Percentiles rank a stretch among this genome's conserved stretches.
These are phyloP conservation scores for Lithophane semibrunnea DNA, from an alignment of 2,888 invertebrate species.

Conservation along the genomic window DNA sequence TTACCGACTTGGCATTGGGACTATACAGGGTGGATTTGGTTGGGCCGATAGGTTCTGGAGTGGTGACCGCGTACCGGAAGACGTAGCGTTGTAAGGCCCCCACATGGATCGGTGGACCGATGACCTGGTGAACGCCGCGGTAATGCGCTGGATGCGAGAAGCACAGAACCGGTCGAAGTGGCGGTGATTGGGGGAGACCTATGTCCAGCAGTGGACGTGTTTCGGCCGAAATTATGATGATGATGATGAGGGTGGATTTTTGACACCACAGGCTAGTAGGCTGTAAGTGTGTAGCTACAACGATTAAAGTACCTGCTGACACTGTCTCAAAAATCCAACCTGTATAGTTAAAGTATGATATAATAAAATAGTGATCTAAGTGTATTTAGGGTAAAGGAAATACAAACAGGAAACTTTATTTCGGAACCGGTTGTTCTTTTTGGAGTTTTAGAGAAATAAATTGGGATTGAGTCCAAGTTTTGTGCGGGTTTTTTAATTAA, in stretches of 20 bases:
- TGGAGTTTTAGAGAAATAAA: slow-evolving; percentile 4
- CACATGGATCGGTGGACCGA: too few relatives aligned
- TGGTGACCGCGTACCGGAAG: too few relatives aligned
- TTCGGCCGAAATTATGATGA: too few relatives aligned
- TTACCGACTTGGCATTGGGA: slow-evolving; percentile 54
- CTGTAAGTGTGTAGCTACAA: background rate
- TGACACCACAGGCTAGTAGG: too few relatives aligned
- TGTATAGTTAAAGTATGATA: slow-evolving; percentile 52
- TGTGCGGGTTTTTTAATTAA: slow-evolving; percentile 22
- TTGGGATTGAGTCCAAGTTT: slow-evolving; percentile 11
- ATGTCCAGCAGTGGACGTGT: too few relatives aligned
- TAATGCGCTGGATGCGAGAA: too few relatives aligned
- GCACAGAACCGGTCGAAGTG: too few relatives aligned
- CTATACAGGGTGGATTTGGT: slow-evolving; percentile 8
- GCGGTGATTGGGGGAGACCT: too few relatives aligned
- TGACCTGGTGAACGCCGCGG: too few relatives aligned
- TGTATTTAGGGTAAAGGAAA: slow-evolving; percentile 46
- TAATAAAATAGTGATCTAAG: slow-evolving; percentile 43
- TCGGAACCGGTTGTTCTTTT: slow-evolving; percentile 9
- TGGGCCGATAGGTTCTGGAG: too few relatives aligned
- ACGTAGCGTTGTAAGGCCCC: too few relatives aligned
- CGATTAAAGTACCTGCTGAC: background rate
- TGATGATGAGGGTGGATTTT: too few relatives aligned
- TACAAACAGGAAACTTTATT: slow-evolving; percentile 32
- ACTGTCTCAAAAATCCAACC: background rate